Evolutionary conservation across 2,113 vertebrate species (phyloP).

Genomic region (Peucedramus taeniatus): DNA sequence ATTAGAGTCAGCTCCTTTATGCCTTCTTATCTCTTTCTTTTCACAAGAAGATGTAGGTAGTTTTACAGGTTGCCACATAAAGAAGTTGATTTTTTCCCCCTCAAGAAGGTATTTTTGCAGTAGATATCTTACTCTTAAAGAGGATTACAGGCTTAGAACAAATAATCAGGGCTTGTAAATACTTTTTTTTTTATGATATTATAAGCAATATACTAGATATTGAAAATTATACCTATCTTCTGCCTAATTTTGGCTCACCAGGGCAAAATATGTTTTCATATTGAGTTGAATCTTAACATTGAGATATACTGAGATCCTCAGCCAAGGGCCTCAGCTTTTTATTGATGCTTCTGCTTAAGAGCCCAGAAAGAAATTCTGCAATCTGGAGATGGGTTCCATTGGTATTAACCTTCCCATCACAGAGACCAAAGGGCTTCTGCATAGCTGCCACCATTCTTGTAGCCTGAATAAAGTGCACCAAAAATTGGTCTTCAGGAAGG

Average conservation of each 20-base stretch:
- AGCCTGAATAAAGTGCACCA: not conserved
- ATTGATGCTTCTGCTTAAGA: not conserved
- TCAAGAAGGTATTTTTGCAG: not conserved
- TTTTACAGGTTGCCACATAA: not conserved
- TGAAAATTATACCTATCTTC: not conserved
- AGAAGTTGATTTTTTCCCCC: not conserved
- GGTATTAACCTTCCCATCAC: not conserved
- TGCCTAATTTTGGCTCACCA: not conserved
- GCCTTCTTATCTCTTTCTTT: slow-evolving; percentile 5
- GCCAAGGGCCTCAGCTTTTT: not conserved
- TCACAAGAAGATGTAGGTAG: not conserved
- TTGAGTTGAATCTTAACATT: not conserved
- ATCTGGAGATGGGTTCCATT: not conserved
- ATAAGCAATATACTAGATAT: not conserved
- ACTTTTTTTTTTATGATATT: not conserved
- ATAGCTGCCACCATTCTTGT: not conserved
- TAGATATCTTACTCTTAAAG: not conserved
- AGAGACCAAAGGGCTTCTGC: not conserved
- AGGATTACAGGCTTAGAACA: slow-evolving; percentile 21
- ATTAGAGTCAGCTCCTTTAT: slow-evolving; percentile 31
- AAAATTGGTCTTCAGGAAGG: not conserved
- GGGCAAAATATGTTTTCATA: not conserved
- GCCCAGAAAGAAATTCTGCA: not conserved
- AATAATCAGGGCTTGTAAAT: slow-evolving; percentile 1
- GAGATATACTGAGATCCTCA: not conserved